Percentiles rank a stretch among this genome's conserved stretches.
Evolutionary conservation across 1,140 invertebrate genomes (phyloP).

Genomic region (Mercenaria mercenaria): DNA sequence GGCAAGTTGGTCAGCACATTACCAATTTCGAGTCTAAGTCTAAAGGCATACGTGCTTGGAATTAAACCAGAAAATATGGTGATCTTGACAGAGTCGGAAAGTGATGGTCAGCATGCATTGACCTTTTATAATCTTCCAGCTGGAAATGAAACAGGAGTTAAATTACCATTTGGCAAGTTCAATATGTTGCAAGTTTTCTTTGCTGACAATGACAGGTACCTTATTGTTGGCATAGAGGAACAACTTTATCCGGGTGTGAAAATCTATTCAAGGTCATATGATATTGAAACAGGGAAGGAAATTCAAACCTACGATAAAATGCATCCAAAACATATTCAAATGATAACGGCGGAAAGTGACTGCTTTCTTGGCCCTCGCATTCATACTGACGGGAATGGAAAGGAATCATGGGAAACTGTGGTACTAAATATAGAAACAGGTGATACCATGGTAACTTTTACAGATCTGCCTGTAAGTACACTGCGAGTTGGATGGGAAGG

Average conservation of each 20-base stretch:
- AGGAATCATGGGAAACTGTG: slow-evolving; percentile 48
- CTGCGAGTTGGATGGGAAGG: slow-evolving; percentile 53
- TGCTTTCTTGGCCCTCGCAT: slow-evolving; percentile 65
- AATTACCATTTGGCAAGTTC: slow-evolving; percentile 22
- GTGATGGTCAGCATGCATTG: background rate
- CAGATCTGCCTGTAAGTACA: slow-evolving; percentile 17
- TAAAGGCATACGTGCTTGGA: slow-evolving; percentile 64
- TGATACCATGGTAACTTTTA: slow-evolving; percentile 41
- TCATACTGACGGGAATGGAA: slow-evolving; percentile 40
- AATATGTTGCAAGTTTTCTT: slow-evolving; percentile 52
- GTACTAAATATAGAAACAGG: slow-evolving; percentile 65
- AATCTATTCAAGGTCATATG: slow-evolving; percentile 39
- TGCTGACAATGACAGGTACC: slow-evolving; percentile 54
- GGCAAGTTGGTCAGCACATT: slow-evolving; percentile 50
- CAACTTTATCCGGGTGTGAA: slow-evolving; percentile 38
- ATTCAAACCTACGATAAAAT: slow-evolving; percentile 34
- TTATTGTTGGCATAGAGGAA: slow-evolving; percentile 56
- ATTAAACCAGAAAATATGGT: slow-evolving; percentile 58
- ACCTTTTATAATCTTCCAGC: slow-evolving; percentile 4
- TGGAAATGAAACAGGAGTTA: slow-evolving; percentile 15
- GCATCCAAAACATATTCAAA: slow-evolving; percentile 56
- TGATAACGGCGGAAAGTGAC: slow-evolving; percentile 47
- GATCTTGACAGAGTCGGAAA: slow-evolving; percentile 13
- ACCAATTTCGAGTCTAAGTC: slow-evolving; percentile 63
- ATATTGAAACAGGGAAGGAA: background rate